Evolutionary conservation across 2,888 invertebrate species (phyloP).

Genomic region (Microctonus brassicae): DNA sequence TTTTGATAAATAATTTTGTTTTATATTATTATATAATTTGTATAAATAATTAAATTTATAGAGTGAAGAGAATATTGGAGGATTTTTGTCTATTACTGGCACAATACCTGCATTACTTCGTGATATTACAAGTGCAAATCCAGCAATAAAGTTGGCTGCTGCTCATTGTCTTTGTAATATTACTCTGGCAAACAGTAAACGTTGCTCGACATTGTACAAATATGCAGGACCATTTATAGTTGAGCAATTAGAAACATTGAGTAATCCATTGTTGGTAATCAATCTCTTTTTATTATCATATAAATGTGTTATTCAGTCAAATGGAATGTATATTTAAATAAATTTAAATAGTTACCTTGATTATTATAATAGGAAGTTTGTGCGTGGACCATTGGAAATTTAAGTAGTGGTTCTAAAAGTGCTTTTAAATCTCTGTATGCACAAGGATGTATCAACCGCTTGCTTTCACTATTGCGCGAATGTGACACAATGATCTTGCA

Average conservation of each 20-base stretch:
- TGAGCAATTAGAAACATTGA: slow-evolving; percentile 63
- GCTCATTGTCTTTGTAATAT: slow-evolving; percentile 74
- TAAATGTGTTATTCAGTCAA: neutral
- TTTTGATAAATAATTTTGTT: neutral
- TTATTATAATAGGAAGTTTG: slow-evolving; percentile 60
- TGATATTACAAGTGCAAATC: slow-evolving; percentile 71
- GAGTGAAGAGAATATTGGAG: slow-evolving; percentile 65
- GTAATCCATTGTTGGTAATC: slow-evolving; percentile 57
- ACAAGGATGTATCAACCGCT: slow-evolving; percentile 59
- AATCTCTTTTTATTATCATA: neutral
- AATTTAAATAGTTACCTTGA: neutral
- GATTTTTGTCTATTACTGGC: slow-evolving; percentile 67
- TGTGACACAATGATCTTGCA: slow-evolving; percentile 52
- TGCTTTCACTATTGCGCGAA: slow-evolving; percentile 51
- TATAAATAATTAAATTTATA: slow-evolving; percentile 57
- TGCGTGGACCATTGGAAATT: slow-evolving; percentile 66
- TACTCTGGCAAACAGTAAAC: slow-evolving; percentile 70
- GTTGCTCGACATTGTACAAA: slow-evolving; percentile 69
- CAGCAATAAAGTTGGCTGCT: slow-evolving; percentile 71
- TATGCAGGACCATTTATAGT: slow-evolving; percentile 72
- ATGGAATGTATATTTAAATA: neutral
- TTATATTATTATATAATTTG: neutral
- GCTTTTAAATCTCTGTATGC: slow-evolving; percentile 60
- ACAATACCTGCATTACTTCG: slow-evolving; percentile 71
- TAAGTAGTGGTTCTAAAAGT: slow-evolving; percentile 54